These are phyloP conservation scores for Ommatoiulus sabulosus DNA, from an alignment of 2,888 invertebrate genomes.

Conservation along the genomic window DNA sequence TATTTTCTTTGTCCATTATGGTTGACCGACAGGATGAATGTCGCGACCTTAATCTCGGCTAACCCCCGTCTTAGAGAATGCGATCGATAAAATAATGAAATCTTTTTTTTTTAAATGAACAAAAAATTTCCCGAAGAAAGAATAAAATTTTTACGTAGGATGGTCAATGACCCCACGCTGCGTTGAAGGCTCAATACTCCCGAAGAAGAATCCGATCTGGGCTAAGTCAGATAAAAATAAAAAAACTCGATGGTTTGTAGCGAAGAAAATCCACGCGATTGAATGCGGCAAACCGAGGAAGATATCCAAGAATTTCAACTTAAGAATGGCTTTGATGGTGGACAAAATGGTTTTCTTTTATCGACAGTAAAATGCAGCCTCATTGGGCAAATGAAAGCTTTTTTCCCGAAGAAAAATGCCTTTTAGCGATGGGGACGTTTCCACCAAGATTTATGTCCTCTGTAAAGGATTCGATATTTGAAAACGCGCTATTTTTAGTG, in stretches of 20 bases:
- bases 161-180: constrained; percentile 29
- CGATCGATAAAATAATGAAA: constrained; percentile 40
- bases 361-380: constrained; percentile 47
- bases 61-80: neutral
- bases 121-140: neutral
- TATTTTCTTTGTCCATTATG: constrained; percentile 12
- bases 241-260: constrained; percentile 30
- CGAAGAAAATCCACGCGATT: constrained; percentile 38
- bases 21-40: constrained; percentile 29
- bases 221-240: constrained; percentile 41
- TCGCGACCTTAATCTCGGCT: constrained; percentile 31
- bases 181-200: neutral
- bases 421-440: constrained; percentile 7
- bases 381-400: constrained; percentile 44
- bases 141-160: neutral
- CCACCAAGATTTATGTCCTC: neutral
- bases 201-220: constrained; percentile 26
- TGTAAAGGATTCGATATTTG: constrained; percentile 14
- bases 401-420: neutral
- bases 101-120: neutral
- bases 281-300: constrained; percentile 44
- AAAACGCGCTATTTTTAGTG: neutral
- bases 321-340: constrained; percentile 41
- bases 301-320: constrained; percentile 35
- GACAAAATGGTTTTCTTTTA: constrained; percentile 45